Percentiles rank a stretch among this genome's conserved stretches.
Conservation (phyloP, 2,113 vertebrate species). For the Stictonetta naevosa region DNA sequence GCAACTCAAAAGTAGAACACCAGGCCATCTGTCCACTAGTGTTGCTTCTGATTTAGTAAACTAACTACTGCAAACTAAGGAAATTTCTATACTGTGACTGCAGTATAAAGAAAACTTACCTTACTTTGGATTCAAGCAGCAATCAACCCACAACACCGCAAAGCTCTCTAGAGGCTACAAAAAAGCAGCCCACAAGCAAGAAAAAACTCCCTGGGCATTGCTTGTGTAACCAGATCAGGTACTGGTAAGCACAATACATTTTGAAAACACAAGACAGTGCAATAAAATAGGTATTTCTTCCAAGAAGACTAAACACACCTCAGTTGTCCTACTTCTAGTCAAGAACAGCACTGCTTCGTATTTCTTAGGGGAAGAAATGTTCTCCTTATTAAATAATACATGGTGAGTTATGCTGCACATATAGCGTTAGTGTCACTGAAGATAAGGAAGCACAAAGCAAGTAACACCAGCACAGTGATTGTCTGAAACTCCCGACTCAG, state of each 20-base stretch:
- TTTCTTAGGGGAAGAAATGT: not conserved
- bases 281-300: not conserved
- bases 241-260: not conserved
- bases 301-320: not conserved
- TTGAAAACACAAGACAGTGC: not conserved
- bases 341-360: not conserved
- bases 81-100: not conserved
- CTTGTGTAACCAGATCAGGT: not conserved
- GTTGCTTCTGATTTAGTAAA: not conserved
- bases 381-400: not conserved
- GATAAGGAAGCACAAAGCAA: not conserved
- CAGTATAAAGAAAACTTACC: not conserved
- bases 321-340: not conserved
- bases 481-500: not conserved
- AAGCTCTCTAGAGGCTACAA: not conserved
- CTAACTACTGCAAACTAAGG: not conserved
- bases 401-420: not conserved
- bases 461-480: not conserved
- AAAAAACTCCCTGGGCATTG: not conserved
- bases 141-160: not conserved
- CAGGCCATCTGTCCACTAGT: not conserved
- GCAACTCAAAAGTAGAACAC: not conserved
- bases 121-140: not conserved
- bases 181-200: not conserved
- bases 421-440: not conserved